Conservation (phyloP, 2,888 invertebrate genomes). For the Caprella mutica region DNA sequence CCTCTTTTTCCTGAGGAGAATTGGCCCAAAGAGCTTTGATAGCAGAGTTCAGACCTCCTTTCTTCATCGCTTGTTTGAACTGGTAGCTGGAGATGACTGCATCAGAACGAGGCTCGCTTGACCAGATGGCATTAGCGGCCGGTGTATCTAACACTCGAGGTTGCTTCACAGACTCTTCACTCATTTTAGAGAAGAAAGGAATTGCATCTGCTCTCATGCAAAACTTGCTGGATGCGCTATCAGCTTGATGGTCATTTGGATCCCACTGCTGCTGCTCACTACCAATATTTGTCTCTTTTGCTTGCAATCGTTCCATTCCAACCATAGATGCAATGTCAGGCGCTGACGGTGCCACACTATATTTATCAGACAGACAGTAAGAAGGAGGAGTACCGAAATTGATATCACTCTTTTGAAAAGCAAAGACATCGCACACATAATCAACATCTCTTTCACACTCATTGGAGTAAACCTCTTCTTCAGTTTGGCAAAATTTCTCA, state of each 20-base stretch:
- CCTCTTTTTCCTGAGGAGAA: not conserved
- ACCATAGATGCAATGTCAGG: no score
- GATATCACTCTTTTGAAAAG: conserved; percentile 20
- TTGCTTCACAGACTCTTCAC: not conserved
- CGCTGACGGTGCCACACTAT: no score
- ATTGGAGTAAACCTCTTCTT: conserved; percentile 36
- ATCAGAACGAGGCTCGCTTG: not conserved
- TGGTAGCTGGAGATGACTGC: not conserved
- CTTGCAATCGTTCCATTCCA: no score
- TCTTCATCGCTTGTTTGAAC: not conserved
- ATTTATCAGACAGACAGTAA: no score
- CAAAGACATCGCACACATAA: conserved; percentile 24
- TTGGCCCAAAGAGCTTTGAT: conserved; percentile 7
- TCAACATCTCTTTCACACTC: not conserved
- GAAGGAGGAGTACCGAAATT: not conserved
- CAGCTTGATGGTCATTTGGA: not conserved
- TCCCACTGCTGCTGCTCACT: no score
- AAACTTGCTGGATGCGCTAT: not conserved
- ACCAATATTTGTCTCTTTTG: no score
- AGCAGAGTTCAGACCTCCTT: not conserved
- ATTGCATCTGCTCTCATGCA: not conserved
- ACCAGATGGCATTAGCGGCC: conserved; percentile 4
- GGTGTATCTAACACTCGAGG: conserved; percentile 2
- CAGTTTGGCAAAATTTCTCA: conserved; percentile 52
- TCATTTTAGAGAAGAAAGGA: no score